A percentile compares a stretch with the other conserved stretches of the same genome.
Conservation (phyloP, 2,797 vertebrate species). For the Anableps anableps region DNA sequence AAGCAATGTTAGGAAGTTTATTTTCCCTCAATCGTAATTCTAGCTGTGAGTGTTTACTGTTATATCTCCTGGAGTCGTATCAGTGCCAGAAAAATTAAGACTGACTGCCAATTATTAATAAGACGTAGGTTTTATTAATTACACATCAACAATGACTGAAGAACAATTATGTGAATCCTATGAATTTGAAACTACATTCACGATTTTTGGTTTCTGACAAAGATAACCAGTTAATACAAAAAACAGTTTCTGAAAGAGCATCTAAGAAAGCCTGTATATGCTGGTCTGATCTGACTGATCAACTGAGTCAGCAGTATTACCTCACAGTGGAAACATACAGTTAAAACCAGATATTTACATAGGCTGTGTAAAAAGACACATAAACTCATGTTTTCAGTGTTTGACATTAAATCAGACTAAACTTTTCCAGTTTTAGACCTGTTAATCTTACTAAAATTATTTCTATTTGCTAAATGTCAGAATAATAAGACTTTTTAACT, state of each 20-base stretch:
- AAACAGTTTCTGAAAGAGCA: background rate
- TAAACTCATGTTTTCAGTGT: background rate
- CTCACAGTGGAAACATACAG: background rate
- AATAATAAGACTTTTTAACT: too few relatives aligned
- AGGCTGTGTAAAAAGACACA: background rate
- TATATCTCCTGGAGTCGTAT: slow-evolving; percentile 52
- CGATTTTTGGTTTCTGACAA: background rate
- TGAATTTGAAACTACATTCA: background rate
- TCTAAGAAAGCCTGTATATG: background rate
- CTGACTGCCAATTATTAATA: slow-evolving; percentile 67
- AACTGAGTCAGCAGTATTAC: background rate
- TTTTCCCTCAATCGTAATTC: slow-evolving; percentile 67
- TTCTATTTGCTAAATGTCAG: background rate
- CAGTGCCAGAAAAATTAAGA: slow-evolving; percentile 48
- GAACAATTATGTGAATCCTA: slow-evolving; percentile 11
- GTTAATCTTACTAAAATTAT: background rate
- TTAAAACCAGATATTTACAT: background rate
- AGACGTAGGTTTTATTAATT: slow-evolving; percentile 48
- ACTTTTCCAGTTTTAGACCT: background rate
- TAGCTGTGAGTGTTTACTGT: slow-evolving; percentile 73
- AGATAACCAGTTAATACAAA: background rate
- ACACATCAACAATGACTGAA: slow-evolving; percentile 4
- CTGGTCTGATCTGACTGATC: background rate
- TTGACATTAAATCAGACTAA: background rate
- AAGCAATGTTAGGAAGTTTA: slow-evolving; percentile 47